Evolutionary conservation across 2,113 vertebrate genomes (phyloP).

Genomic region (Xiphophorus hellerii): DNA sequence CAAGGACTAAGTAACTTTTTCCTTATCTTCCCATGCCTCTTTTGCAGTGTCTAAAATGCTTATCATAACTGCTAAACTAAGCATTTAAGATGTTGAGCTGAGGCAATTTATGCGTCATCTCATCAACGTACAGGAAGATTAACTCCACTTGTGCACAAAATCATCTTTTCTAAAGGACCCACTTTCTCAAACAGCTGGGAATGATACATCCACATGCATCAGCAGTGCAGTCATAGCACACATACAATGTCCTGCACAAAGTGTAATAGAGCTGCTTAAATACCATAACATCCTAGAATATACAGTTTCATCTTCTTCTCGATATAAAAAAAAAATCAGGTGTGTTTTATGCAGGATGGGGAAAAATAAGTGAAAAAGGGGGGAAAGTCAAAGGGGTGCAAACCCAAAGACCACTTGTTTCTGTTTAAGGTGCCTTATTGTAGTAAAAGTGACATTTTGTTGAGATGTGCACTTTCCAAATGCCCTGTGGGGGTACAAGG

Average conservation of each 20-base stretch:
- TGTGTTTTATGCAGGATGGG: neutral
- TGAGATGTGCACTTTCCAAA: constrained; percentile 73
- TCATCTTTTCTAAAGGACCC: constrained; percentile 19
- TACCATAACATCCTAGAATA: neutral
- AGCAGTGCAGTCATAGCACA: neutral
- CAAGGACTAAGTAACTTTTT: constrained; percentile 55
- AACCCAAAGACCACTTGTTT: constrained; percentile 27
- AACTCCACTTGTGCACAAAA: constrained; percentile 21
- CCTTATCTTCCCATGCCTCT: constrained; percentile 41
- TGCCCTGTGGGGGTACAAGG: constrained; percentile 59
- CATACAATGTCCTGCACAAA: neutral
- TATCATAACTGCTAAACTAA: constrained; percentile 61
- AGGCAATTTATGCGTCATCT: constrained; percentile 36
- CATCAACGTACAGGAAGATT: constrained; percentile 45
- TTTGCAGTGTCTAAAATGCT: constrained; percentile 60
- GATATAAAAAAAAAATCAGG: constrained; percentile 12
- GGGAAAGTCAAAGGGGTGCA: constrained; percentile 2
- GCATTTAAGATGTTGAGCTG: constrained; percentile 37
- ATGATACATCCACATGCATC: constrained; percentile 16
- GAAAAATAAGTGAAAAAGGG: constrained; percentile 7
- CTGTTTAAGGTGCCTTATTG: constrained; percentile 44
- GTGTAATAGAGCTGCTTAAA: neutral
- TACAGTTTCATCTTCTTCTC: neutral
- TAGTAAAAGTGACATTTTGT: constrained; percentile 72
- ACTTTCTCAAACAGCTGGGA: constrained; percentile 24